Evolutionary conservation across 2,888 invertebrate genomes (phyloP), one percentile per base, ranked within the genome.

Genomic region (Sceliomorpha sp.): DNA sequence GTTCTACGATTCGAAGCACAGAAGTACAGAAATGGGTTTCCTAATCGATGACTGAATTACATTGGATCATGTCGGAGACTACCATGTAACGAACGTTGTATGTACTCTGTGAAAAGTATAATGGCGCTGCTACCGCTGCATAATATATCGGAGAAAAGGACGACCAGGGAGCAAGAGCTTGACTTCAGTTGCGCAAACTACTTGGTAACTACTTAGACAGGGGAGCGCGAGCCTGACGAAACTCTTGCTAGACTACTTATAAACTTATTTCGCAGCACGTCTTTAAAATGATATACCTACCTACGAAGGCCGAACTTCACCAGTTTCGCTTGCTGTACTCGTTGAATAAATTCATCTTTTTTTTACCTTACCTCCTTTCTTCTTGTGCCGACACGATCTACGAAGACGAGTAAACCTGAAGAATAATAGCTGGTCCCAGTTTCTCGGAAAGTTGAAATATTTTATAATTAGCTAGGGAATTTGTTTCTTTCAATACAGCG

Each of bases 251-350:
- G 79, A 83, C 83, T 84, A 84, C 83, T 85, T 84, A 84, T 77
- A 84, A 83, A 85, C 82, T 84, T 85, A 83, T 84, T 82, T 84
- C 78, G 80, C 73, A 77, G 79, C 79, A 79, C 80, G 83, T 83
- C 82, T 84, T 84, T 79, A 81, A 84, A 85, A 84, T 82, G 80
- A 83, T 83, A 81, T 82, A 83, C 76, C 76, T 70, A 71, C 70
- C 69, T 34, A 73, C 70, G 60, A 67, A 62, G 70, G 62, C 63
- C 62, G 63, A 70, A 59, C 69, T 56, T 47, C 59, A 67, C 53
- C 50, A 47, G 48, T 39, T 44, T 55, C 51, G 31, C 24, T 63
- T 45, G 47, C 48, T 47, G 14, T 44, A 47, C 47, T 48, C 34
- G 47, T 34, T 31, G 42, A 58, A 64, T 68, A 72, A 68, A 67